phyloP scores from a whole-genome alignment of 2,113 vertebrate species.

The Chaetops frenatus region DNA sequence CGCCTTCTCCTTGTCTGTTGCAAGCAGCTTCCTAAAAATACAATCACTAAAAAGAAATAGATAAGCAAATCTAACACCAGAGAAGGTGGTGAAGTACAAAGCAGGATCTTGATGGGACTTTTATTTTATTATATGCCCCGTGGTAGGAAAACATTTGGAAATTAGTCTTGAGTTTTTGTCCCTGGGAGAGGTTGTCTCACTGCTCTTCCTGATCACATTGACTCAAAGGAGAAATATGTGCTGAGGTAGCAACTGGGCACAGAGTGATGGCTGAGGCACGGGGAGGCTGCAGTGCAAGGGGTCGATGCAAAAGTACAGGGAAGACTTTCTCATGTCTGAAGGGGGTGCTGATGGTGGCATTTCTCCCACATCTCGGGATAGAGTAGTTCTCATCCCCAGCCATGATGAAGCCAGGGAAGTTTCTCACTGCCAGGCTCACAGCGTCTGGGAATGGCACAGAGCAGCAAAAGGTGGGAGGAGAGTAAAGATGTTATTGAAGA shows the following conservation, averaged over 20 bases:
- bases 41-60: background rate
- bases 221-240: background rate
- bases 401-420: accelerated
- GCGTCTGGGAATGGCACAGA: background rate
- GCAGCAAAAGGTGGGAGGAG: background rate
- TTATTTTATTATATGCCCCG: background rate
- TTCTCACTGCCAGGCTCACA: background rate
- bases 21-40: background rate
- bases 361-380: accelerated
- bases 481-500: background rate
- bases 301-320: background rate
- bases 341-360: accelerated
- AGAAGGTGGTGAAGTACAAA: background rate
- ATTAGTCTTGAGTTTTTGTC: background rate
- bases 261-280: accelerated
- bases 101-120: background rate
- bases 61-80: background rate
- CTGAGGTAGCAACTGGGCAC: background rate
- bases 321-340: accelerated
- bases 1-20: background rate
- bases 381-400: background rate
- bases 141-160: background rate
- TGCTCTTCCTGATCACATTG: background rate
- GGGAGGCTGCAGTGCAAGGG: accelerated
- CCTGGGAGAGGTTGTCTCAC: background rate